Evolutionary conservation across 2,113 vertebrate genomes (phyloP).

Genomic region (Suricata suricatta): DNA sequence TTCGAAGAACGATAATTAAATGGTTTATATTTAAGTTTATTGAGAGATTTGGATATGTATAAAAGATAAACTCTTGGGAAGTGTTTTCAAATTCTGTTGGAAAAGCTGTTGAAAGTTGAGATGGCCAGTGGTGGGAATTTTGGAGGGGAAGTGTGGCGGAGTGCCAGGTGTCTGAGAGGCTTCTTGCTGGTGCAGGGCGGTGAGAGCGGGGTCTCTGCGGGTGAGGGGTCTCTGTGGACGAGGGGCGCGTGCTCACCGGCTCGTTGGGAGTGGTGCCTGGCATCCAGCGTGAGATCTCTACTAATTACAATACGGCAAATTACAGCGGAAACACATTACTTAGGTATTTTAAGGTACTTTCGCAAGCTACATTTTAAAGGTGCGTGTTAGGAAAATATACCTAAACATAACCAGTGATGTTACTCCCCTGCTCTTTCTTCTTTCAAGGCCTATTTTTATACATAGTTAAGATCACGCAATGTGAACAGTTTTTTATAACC

Average conservation of each 20-base stretch:
- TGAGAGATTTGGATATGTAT: background rate
- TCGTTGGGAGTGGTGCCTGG: background rate
- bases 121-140: background rate
- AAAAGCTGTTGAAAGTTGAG: background rate
- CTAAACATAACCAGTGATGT: constrained; percentile 25
- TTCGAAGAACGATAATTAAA: background rate
- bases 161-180: background rate
- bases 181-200: background rate
- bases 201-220: background rate
- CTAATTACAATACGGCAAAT: constrained; percentile 14
- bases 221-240: background rate
- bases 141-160: background rate
- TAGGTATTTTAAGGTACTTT: constrained; percentile 5
- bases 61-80: background rate
- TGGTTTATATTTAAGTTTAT: background rate
- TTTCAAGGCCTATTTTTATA: constrained; percentile 35
- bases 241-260: background rate
- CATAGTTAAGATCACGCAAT: background rate
- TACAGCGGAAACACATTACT: background rate
- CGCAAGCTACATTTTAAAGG: constrained; percentile 32
- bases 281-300: background rate
- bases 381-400: constrained; percentile 29
- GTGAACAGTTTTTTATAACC: background rate
- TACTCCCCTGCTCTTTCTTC: background rate
- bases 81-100: background rate